phyloP scores from a whole-genome alignment of 2,888 invertebrate genomes.

The Polyommatus iphigenia region DNA sequence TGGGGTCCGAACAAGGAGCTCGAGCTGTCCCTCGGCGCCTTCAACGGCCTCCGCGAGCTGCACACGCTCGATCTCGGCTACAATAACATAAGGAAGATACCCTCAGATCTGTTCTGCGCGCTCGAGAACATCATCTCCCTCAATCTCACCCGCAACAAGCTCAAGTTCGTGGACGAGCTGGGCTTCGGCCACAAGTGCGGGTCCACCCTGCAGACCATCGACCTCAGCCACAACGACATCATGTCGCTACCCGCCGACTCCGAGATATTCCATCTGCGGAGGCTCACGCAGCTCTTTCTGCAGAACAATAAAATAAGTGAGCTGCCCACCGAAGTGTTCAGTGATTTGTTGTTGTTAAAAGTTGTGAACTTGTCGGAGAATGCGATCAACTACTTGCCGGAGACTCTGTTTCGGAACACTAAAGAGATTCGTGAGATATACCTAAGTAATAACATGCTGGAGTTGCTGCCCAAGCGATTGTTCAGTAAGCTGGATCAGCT shows the following conservation, averaged over 20 bases:
- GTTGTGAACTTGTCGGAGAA: constrained; percentile 93
- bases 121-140: constrained; percentile 89
- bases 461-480: constrained; percentile 89
- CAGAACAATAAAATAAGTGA: constrained; percentile 91
- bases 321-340: constrained; percentile 87
- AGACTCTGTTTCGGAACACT: constrained; percentile 89
- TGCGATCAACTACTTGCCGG: constrained; percentile 88
- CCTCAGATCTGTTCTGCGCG: constrained; percentile 89
- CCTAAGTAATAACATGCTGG: constrained; percentile 91
- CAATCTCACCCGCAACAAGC: constrained; percentile 91
- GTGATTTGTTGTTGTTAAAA: constrained; percentile 88
- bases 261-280: constrained; percentile 87
- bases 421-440: constrained; percentile 91
- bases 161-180: constrained; percentile 88
- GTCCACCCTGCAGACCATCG: constrained; percentile 88
- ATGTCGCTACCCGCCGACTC: constrained; percentile 86
- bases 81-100: constrained; percentile 89
- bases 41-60: constrained; percentile 88
- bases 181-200: constrained; percentile 83
- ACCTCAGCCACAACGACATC: constrained; percentile 90
- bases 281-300: constrained; percentile 88
- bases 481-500: constrained; percentile 93
- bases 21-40: constrained; percentile 85
- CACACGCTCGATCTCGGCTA: constrained; percentile 88
- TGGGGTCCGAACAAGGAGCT: constrained; percentile 87